Conservation (phyloP, 1,140 invertebrate species). For the Aethina tumida region DNA sequence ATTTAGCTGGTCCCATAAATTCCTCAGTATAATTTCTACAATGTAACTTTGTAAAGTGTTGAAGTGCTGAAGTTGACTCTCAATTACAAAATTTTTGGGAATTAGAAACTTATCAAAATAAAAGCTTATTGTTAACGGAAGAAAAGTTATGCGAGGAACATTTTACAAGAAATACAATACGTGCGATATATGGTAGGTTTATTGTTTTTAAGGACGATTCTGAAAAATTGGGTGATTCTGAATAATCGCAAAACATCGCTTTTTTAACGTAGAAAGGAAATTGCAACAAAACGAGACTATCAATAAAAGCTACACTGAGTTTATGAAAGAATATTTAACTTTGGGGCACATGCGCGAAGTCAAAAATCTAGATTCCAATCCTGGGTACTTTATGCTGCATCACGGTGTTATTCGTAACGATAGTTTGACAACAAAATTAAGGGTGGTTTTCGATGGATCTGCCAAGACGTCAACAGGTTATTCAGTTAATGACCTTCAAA, state of each 20-base stretch:
- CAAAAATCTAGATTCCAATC: slow-evolving; percentile 3
- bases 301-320: slow-evolving; percentile 18
- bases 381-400: slow-evolving; percentile 35
- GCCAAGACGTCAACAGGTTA: slow-evolving; percentile 19
- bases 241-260: slow-evolving; percentile 7
- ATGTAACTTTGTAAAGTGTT: too few species aligned
- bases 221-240: slow-evolving; percentile 17
- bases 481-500: slow-evolving; percentile 25
- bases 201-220: slow-evolving; percentile 20
- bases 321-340: slow-evolving; percentile 29
- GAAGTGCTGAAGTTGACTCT: too few species aligned
- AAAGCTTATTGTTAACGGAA: too few species aligned
- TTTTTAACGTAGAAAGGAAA: slow-evolving; percentile 11
- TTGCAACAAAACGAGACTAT: slow-evolving; percentile 6
- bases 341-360: slow-evolving; percentile 22
- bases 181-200: slow-evolving; percentile 20
- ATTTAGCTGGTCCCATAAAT: too few species aligned
- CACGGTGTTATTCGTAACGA: slow-evolving; percentile 31
- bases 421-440: slow-evolving; percentile 25
- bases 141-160: slow-evolving; percentile 20
- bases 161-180: slow-evolving; percentile 18
- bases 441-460: slow-evolving; percentile 33
- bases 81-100: too few species aligned
- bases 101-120: too few species aligned
- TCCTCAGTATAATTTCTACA: too few species aligned